Evolutionary conservation across 2,113 vertebrate species (phyloP).

Genomic region (Patagioenas fasciata): DNA sequence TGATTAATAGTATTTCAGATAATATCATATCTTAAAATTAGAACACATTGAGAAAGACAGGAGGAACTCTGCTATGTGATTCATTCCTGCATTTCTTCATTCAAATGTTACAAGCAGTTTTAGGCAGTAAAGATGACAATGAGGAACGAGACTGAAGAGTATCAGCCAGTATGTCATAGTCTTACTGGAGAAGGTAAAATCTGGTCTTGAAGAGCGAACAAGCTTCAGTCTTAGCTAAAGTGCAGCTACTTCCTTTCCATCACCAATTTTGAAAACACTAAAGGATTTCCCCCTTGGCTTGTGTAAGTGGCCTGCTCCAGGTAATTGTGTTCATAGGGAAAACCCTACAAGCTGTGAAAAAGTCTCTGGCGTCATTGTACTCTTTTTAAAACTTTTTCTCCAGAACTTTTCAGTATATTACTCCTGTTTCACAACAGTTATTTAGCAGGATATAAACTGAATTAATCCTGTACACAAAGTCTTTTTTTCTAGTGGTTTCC

Average conservation of each 20-base stretch:
- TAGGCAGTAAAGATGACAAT: neutral
- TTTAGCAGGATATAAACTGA: neutral
- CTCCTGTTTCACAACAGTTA: neutral
- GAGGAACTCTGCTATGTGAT: neutral
- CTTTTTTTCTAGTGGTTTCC: neutral
- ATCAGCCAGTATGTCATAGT: neutral
- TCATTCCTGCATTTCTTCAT: neutral
- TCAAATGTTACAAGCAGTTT: neutral
- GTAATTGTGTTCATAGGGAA: neutral
- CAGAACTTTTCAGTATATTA: neutral
- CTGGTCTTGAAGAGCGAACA: neutral
- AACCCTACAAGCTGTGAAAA: neutral
- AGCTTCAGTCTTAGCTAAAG: neutral
- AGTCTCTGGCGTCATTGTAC: neutral
- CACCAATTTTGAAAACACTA: neutral
- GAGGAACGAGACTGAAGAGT: neutral
- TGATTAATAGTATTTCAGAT: neutral
- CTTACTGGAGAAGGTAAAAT: neutral
- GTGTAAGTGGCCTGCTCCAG: neutral
- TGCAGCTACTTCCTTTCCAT: neutral
- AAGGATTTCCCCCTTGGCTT: neutral
- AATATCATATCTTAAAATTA: neutral
- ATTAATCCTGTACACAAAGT: neutral
- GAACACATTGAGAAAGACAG: neutral
- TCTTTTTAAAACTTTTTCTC: neutral